These are phyloP conservation scores for Charina bottae DNA, from an alignment of 2,113 vertebrate genomes.

Conservation along the genomic window DNA sequence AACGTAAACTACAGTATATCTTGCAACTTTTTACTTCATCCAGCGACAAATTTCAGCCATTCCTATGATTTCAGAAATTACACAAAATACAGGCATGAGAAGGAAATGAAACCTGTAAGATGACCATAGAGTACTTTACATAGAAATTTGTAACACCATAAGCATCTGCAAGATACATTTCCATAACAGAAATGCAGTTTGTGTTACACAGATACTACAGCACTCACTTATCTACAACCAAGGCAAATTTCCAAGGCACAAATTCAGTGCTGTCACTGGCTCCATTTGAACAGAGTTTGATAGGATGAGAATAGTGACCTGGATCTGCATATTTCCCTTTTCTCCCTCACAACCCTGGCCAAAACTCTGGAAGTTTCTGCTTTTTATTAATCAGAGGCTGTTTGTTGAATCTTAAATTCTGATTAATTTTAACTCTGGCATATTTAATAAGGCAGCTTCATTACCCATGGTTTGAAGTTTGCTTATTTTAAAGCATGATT, in stretches of 20 bases:
- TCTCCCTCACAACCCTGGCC: no score
- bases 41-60: conserved; percentile 61
- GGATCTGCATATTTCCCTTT: not conserved
- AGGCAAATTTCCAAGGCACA: conserved; percentile 80
- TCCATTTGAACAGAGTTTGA: not conserved
- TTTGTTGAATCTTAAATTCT: not conserved
- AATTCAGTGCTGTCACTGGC: conserved; percentile 61
- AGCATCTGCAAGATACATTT: conserved; percentile 54
- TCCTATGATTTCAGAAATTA: conserved; percentile 71
- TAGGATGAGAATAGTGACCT: not conserved
- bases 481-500: not conserved
- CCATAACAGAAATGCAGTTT: conserved; percentile 40
- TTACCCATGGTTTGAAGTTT: not conserved
- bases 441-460: not conserved
- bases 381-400: not conserved
- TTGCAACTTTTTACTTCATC: conserved; percentile 71
- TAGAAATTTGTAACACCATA: conserved; percentile 69
- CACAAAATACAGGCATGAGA: conserved; percentile 69
- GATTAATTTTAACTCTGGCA: not conserved
- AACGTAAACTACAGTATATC: conserved; percentile 51
- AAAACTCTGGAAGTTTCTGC: not conserved
- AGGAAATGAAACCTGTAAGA: conserved; percentile 59
- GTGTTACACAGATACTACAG: conserved; percentile 41
- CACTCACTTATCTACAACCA: conserved; percentile 56
- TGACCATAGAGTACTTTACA: conserved; percentile 59